These are phyloP conservation scores for Lordiphosa andalusiaca DNA, from an alignment of 2,888 invertebrate genomes.

Conservation along the genomic window DNA sequence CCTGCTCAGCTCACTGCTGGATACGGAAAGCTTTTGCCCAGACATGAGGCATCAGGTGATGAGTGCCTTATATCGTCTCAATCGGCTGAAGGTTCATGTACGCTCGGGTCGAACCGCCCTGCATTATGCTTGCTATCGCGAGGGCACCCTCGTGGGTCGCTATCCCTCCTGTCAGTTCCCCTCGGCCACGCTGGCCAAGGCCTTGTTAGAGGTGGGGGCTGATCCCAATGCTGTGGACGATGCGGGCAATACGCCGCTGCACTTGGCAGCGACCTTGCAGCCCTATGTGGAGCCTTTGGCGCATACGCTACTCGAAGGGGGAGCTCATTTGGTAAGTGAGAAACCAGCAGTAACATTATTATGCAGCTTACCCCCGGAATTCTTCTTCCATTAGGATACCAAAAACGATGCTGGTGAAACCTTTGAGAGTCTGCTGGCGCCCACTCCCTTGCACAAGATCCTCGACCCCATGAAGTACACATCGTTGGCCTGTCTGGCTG, in stretches of 20 bases:
- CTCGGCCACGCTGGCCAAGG: conserved; percentile 85
- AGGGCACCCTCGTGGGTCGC: conserved; percentile 85
- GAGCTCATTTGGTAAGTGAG: conserved; percentile 83
- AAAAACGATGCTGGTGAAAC: conserved; percentile 89
- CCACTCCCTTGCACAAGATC: conserved; percentile 84
- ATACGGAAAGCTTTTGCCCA: conserved; percentile 82
- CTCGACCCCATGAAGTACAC: conserved; percentile 90
- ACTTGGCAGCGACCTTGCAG: conserved; percentile 88
- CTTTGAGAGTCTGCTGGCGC: conserved; percentile 85
- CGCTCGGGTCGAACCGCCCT: conserved; percentile 86
- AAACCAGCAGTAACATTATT: no score
- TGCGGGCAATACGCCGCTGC: conserved; percentile 93
- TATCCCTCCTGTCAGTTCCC: conserved; percentile 88
- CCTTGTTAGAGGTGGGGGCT: conserved; percentile 91
- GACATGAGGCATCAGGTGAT: conserved; percentile 84
- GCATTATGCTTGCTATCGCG: conserved; percentile 92
- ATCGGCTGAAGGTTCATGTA: conserved; percentile 85
- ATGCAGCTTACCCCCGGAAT: no score
- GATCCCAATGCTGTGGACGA: conserved; percentile 89
- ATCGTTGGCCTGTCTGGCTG: conserved; percentile 92
- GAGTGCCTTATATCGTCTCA: conserved; percentile 88
- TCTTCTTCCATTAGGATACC: conserved; percentile 79
- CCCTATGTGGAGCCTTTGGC: conserved; percentile 88
- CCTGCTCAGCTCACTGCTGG: conserved; percentile 85
- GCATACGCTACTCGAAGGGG: conserved; percentile 87